Evolutionary conservation across 2,113 vertebrate species (phyloP).

Genomic region (Chionodraco myersi): DNA sequence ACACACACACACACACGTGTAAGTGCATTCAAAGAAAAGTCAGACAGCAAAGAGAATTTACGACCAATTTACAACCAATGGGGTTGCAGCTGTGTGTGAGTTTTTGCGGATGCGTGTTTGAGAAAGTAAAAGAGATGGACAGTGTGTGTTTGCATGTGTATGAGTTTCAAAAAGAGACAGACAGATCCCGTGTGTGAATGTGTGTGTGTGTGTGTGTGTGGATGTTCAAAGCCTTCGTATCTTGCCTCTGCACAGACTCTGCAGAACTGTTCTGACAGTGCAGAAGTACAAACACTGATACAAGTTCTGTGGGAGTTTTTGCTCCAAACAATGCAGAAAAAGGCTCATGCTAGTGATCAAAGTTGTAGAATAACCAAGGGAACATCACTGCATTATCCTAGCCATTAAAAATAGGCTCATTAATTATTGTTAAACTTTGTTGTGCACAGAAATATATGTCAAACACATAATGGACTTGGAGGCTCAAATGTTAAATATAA

Average conservation of each 20-base stretch:
- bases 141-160: constrained; percentile 42
- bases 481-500: constrained; percentile 57
- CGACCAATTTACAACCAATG: constrained; percentile 51
- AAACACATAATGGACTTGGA: constrained; percentile 46
- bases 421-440: constrained; percentile 47
- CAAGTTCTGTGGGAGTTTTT: constrained; percentile 60
- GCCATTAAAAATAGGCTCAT: constrained; percentile 55
- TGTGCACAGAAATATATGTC: constrained; percentile 45
- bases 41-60: constrained; percentile 72
- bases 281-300: constrained; percentile 62
- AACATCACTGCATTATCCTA: constrained; percentile 54
- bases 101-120: constrained; percentile 34
- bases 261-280: constrained; percentile 63
- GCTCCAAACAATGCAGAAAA: constrained; percentile 56
- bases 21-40: constrained; percentile 43
- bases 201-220: constrained; percentile 22
- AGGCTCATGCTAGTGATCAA: constrained; percentile 59
- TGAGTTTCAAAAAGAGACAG: constrained; percentile 44
- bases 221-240: constrained; percentile 60
- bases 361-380: constrained; percentile 54
- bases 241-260: constrained; percentile 46
- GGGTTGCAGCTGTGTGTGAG: constrained; percentile 21
- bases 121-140: constrained; percentile 53
- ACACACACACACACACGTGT: background rate
- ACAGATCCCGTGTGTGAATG: constrained; percentile 7